These are phyloP conservation scores for Bombus confusus DNA, from an alignment of 1,140 invertebrate genomes.

Conservation along the genomic window DNA sequence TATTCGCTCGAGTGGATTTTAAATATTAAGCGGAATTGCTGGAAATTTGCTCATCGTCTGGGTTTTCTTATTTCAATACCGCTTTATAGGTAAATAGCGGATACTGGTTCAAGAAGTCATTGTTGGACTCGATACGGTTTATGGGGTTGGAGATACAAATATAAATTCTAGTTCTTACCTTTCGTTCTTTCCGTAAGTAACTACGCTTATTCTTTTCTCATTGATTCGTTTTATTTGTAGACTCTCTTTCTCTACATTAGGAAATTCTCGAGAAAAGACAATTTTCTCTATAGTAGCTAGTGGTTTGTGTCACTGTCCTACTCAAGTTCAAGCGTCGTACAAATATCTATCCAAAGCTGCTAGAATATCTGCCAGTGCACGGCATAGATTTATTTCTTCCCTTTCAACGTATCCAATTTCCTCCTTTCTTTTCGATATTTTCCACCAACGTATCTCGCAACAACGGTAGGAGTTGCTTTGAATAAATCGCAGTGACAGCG, in stretches of 20 bases:
- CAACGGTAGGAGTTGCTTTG: neutral
- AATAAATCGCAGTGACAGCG: neutral
- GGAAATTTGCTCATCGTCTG: constrained; percentile 3
- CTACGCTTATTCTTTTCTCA: no score
- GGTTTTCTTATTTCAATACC: neutral
- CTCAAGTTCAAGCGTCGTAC: no score
- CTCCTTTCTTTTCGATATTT: no score
- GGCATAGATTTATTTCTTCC: no score
- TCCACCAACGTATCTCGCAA: no score
- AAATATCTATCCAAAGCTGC: no score
- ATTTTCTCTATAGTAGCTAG: no score
- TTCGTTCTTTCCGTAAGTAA: neutral
- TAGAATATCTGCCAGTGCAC: no score
- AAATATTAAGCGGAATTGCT: constrained; percentile 25
- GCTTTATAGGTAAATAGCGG: neutral
- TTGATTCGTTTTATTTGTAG: neutral
- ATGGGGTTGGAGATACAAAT: neutral
- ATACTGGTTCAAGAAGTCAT: neutral
- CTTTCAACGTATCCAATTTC: no score
- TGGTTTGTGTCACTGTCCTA: no score
- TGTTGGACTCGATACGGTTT: neutral
- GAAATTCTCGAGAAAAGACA: neutral
- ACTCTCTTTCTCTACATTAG: neutral
- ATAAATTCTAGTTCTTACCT: neutral
- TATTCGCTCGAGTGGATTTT: constrained; percentile 25